Conservation (phyloP, 1,140 invertebrate genomes). For the Orchestia grillus region DNA sequence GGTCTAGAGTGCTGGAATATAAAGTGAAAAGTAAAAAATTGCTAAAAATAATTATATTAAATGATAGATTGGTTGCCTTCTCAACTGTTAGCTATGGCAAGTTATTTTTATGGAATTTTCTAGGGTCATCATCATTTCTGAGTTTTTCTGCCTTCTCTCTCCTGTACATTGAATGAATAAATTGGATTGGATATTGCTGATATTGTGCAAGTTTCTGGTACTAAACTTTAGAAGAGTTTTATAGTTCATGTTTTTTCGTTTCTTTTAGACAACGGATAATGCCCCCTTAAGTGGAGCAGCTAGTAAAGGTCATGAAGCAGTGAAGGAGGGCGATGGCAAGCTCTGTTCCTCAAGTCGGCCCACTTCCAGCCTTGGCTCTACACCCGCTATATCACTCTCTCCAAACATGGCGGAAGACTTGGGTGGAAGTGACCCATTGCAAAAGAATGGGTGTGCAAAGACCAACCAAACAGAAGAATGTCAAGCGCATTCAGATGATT, state of each 20-base stretch:
- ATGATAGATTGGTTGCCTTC: too few species aligned
- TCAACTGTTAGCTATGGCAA: too few species aligned
- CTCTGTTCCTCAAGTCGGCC: background rate
- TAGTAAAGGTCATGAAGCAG: background rate
- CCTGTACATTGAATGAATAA: background rate
- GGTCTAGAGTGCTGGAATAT: too few species aligned
- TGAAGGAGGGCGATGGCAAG: background rate
- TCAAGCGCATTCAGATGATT: background rate
- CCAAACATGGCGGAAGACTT: background rate
- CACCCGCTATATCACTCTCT: background rate
- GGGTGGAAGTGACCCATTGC: background rate
- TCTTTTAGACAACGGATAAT: background rate
- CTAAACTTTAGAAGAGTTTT: background rate
- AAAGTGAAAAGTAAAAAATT: too few species aligned
- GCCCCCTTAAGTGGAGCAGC: background rate
- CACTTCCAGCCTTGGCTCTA: background rate
- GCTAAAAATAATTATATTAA: too few species aligned
- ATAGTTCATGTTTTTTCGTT: background rate
- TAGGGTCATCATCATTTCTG: too few species aligned
- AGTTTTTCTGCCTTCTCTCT: too few species aligned
- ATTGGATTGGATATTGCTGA: background rate
- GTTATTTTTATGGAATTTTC: too few species aligned
- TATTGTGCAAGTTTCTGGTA: background rate
- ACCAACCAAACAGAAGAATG: background rate
- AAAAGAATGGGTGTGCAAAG: background rate